Evolutionary conservation across 2,797 vertebrate genomes (phyloP).

Genomic region (Acrocephalus scirpaceus): DNA sequence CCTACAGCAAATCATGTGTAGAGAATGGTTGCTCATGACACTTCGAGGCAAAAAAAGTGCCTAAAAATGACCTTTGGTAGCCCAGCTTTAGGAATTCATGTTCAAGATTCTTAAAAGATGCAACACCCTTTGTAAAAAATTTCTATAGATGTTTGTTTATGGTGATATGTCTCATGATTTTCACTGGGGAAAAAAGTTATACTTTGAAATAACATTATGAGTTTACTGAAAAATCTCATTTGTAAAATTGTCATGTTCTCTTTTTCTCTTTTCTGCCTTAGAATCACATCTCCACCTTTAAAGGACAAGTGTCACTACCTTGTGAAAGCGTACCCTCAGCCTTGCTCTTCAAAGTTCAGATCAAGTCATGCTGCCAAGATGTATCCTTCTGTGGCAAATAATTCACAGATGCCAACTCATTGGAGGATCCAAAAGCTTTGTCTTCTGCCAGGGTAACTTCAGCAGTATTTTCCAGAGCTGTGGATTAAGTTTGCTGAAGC

Average conservation of each 20-base stretch:
- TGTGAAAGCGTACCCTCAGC: background rate
- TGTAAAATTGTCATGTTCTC: background rate
- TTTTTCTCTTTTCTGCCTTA: background rate
- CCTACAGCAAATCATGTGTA: background rate
- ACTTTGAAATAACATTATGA: background rate
- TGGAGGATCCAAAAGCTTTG: background rate
- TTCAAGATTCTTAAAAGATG: background rate
- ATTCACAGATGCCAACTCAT: background rate
- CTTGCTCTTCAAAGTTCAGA: background rate
- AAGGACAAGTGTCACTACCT: background rate
- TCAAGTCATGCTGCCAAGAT: background rate
- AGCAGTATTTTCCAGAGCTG: background rate
- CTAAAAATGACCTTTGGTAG: background rate
- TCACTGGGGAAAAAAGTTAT: background rate
- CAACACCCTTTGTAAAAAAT: background rate
- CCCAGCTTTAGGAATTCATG: background rate
- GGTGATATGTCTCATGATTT: background rate
- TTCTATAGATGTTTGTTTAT: background rate
- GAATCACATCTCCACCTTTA: background rate
- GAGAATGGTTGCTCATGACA: background rate
- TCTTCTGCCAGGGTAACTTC: background rate
- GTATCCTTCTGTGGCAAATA: background rate
- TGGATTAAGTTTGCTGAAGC: constrained; percentile 51
- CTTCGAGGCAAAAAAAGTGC: background rate
- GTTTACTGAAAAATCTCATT: background rate